phyloP scores from a whole-genome alignment of 1,140 invertebrate genomes.

The Heliconius himera region DNA sequence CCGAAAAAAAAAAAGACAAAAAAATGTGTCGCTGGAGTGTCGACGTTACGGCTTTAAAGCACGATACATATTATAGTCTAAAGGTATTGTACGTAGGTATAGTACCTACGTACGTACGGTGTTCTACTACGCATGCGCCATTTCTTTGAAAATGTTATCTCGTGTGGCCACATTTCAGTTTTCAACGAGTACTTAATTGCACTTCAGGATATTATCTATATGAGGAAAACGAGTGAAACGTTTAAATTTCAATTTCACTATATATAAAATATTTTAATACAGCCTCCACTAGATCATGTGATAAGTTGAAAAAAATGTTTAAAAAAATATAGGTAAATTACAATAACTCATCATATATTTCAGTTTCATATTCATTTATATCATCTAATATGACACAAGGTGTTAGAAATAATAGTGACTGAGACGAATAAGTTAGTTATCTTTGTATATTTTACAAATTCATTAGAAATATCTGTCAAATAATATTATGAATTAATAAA shows the following conservation, averaged over 20 bases:
- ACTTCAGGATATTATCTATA: too few species aligned
- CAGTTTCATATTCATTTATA: neutral
- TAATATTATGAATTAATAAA: neutral
- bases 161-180: neutral
- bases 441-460: neutral
- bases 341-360: neutral
- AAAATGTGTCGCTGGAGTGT: slow-evolving; percentile 21
- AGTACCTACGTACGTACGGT: too few species aligned
- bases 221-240: too few species aligned
- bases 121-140: slow-evolving; percentile 4
- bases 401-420: neutral
- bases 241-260: neutral
- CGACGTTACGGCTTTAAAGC: slow-evolving; percentile 23
- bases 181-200: neutral
- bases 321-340: neutral
- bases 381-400: slow-evolving; percentile 5
- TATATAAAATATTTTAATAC: neutral
- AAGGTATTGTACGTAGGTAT: slow-evolving; percentile 7
- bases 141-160: slow-evolving; percentile 15
- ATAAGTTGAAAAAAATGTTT: neutral
- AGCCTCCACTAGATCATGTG: neutral
- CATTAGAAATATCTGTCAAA: neutral
- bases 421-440: neutral
- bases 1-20: slow-evolving; percentile 28
- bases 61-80: slow-evolving; percentile 20